phyloP scores from a whole-genome alignment of 2,888 invertebrate species.

The Volucella inflata region DNA sequence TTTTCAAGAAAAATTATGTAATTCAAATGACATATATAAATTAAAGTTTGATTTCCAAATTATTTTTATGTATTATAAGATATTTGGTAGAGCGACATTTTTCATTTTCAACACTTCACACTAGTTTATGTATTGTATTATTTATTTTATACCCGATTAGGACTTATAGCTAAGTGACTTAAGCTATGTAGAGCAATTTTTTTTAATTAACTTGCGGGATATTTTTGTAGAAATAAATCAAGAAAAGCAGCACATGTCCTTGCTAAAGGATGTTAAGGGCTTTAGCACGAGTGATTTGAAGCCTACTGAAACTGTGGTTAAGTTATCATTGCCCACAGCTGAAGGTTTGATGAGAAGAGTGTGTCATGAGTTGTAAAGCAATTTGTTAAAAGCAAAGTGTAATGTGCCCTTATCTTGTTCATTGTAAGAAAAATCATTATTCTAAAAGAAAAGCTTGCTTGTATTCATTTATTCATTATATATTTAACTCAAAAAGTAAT shows the following conservation, averaged over 20 bases:
- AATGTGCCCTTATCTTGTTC: background rate
- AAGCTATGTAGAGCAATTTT: no score
- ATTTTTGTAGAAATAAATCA: conserved; percentile 87
- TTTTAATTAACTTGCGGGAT: background rate
- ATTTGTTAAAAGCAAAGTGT: conserved; percentile 25
- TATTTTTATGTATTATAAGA: no score
- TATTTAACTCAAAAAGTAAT: conserved; percentile 1
- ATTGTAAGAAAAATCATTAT: conserved; percentile 38
- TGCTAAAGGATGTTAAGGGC: conserved; percentile 90
- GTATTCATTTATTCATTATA: background rate
- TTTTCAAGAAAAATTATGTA: no score
- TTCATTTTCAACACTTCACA: no score
- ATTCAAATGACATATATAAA: no score
- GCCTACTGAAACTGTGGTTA: conserved; percentile 92
- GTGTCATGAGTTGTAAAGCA: conserved; percentile 29
- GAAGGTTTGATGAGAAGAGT: conserved; percentile 86
- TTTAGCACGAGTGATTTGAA: conserved; percentile 91
- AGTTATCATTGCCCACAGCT: conserved; percentile 92
- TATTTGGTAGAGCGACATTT: no score
- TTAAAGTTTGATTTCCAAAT: no score
- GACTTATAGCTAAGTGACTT: no score
- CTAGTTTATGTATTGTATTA: background rate
- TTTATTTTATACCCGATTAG: background rate
- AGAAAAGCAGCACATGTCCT: conserved; percentile 90
- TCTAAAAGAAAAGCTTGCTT: conserved; percentile 21